Evolutionary conservation across 2,888 invertebrate genomes (phyloP).

Genomic region (Hetaerina titia): DNA sequence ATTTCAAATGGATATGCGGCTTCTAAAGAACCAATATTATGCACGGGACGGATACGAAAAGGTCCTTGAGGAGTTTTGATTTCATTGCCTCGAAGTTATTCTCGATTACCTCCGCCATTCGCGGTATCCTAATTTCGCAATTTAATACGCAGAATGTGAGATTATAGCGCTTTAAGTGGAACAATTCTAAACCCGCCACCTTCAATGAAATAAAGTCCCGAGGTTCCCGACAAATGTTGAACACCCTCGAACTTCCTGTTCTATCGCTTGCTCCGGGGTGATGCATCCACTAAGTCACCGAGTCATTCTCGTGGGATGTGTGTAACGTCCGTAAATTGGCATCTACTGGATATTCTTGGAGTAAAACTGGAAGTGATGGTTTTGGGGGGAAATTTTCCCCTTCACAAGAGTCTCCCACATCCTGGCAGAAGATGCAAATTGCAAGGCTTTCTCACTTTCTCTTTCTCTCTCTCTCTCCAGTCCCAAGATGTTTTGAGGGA

Average conservation of each 20-base stretch:
- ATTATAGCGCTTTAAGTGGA: not conserved
- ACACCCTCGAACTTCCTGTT: not conserved
- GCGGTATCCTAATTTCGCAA: not conserved
- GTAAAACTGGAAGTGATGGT: slow-evolving; percentile 24
- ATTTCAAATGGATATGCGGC: not conserved
- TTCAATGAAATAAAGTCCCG: not conserved
- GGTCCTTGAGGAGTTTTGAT: not conserved
- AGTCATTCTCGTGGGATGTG: not conserved
- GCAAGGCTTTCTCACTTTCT: not conserved
- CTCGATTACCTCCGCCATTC: not conserved
- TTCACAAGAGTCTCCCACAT: not conserved
- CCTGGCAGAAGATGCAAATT: slow-evolving; percentile 9
- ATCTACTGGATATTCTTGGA: not conserved
- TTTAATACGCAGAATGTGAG: not conserved
- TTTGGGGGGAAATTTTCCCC: not conserved
- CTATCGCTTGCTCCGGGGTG: not conserved
- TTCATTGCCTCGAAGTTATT: not conserved
- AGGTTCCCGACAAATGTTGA: not conserved
- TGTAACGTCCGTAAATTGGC: not conserved
- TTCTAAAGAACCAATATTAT: not conserved
- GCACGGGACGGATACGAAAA: not conserved
- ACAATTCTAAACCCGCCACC: not conserved
- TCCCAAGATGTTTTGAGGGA: not conserved
- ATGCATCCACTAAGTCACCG: not conserved
- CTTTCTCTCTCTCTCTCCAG: not conserved